phyloP scores from a whole-genome alignment of 2,888 invertebrate genomes.

The Drosophila prostipennis region DNA sequence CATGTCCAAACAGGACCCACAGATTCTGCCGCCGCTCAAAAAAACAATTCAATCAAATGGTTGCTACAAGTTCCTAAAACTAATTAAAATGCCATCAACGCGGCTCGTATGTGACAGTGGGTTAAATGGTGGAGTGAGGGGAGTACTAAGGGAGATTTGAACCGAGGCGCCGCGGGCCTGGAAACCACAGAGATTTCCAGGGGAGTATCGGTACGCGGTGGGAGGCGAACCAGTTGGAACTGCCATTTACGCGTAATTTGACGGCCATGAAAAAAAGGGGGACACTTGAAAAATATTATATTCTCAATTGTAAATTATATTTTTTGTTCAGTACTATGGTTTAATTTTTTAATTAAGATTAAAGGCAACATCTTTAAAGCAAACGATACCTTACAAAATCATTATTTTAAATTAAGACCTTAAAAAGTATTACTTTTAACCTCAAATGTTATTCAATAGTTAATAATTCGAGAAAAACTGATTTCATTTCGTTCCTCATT shows the following conservation, averaged over 20 bases:
- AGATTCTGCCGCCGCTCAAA: constrained; percentile 9
- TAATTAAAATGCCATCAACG: constrained; percentile 80
- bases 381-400: too few species aligned
- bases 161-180: constrained; percentile 53
- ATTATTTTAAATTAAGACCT: too few species aligned
- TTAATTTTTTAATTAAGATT: not conserved
- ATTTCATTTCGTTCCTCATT: not conserved
- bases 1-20: constrained; percentile 10
- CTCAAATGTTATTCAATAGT: too few species aligned
- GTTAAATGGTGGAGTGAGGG: not conserved
- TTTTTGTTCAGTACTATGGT: not conserved
- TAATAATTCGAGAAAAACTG: too few species aligned
- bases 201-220: constrained; percentile 1
- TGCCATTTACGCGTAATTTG: constrained; percentile 80
- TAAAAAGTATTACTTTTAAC: too few species aligned
- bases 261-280: constrained; percentile 64
- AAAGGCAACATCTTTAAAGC: too few species aligned
- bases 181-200: constrained; percentile 40
- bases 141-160: not conserved
- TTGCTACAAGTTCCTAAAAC: constrained; percentile 72
- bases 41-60: constrained; percentile 72
- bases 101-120: constrained; percentile 40
- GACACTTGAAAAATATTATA: not conserved
- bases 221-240: constrained; percentile 54
- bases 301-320: not conserved